phyloP scores from a whole-genome alignment of 2,797 vertebrate genomes.

The Danio jaintianensis region DNA sequence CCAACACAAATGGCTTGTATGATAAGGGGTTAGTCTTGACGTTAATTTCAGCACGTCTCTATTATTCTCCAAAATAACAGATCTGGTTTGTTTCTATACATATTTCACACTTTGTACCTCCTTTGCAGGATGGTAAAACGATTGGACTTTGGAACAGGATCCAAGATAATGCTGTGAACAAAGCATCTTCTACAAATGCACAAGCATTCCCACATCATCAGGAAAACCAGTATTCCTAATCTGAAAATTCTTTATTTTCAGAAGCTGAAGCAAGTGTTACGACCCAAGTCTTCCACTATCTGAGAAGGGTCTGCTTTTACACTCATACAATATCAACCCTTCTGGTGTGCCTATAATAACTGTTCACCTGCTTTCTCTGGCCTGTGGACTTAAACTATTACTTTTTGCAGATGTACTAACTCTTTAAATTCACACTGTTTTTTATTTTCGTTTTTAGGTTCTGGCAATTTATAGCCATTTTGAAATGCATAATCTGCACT shows the following conservation, averaged over 20 bases:
- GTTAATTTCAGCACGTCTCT: not conserved
- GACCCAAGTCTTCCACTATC: constrained; percentile 5
- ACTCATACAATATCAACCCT: not conserved
- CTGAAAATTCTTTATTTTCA: constrained; percentile 28
- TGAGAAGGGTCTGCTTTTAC: constrained; percentile 28
- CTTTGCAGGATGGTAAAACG: constrained; percentile 88
- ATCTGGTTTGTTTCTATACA: not conserved
- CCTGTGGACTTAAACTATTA: constrained; percentile 1
- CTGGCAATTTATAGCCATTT: not conserved
- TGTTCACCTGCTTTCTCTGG: not conserved
- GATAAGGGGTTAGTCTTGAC: constrained; percentile 85
- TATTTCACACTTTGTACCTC: not conserved
- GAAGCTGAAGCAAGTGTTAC: constrained; percentile 5
- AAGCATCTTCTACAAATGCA: not conserved
- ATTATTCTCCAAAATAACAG: not conserved
- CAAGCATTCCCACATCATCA: not conserved
- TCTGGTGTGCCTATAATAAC: not conserved
- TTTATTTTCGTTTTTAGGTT: constrained; percentile 22
- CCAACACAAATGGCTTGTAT: constrained; percentile 75
- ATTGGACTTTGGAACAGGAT: constrained; percentile 90
- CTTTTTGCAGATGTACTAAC: not conserved
- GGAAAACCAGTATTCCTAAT: constrained; percentile 22
- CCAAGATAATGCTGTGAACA: constrained; percentile 92
- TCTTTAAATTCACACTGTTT: not conserved
- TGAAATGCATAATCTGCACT: constrained; percentile 2